Evolutionary conservation across 2,113 vertebrate species (phyloP).

Genomic region (Asarcornis scutulata): DNA sequence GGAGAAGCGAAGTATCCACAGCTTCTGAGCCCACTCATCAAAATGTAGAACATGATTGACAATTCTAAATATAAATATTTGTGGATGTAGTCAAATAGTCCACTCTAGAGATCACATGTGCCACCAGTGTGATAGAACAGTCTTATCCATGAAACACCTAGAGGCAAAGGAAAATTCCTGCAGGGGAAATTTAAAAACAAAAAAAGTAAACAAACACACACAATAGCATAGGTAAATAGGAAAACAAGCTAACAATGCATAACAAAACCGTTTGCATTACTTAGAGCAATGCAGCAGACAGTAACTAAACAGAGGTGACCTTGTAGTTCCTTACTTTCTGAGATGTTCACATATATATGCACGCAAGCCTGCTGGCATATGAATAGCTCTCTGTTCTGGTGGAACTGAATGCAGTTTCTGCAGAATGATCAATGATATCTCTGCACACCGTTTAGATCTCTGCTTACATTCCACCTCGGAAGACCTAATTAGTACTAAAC

Average conservation of each 20-base stretch:
- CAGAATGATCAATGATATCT: not conserved
- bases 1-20: not conserved
- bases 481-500: not conserved
- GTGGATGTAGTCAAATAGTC: not conserved
- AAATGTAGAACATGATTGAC: not conserved
- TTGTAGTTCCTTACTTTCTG: not conserved
- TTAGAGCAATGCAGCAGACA: not conserved
- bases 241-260: not conserved
- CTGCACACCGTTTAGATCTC: not conserved
- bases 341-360: not conserved
- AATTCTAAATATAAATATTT: not conserved
- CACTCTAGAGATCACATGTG: not conserved
- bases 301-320: not conserved
- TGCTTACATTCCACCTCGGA: not conserved
- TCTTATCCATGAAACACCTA: not conserved
- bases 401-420: not conserved
- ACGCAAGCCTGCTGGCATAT: not conserved
- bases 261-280: not conserved
- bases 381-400: not conserved
- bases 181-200: not conserved
- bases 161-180: constrained; percentile 23
- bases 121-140: not conserved
- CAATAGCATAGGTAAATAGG: not conserved
- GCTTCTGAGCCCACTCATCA: not conserved
- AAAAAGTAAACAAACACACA: not conserved